Evolutionary conservation across 2,113 vertebrate genomes (phyloP), one percentile per base, ranked within the genome.

Genomic region (Sorex araneus): DNA sequence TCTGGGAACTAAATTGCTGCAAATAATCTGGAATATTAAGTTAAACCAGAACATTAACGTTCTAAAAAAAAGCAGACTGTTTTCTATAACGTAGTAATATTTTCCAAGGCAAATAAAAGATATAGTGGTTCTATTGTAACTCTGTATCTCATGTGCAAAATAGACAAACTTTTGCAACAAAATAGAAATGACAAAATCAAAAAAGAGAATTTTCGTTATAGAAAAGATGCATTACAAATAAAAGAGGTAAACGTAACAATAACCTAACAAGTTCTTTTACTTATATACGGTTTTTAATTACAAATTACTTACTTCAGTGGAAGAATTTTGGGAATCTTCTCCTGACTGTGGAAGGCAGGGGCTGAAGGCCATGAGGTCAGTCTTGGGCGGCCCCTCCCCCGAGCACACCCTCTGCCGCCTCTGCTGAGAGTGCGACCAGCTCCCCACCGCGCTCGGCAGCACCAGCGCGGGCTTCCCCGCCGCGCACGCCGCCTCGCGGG

Each of bases 401-500:
- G 88, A 89, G 25, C 90, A 94, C 74, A 97, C 34, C 79, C 76
- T 91, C 71, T 94, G 97, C 47, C 34, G 3, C 36, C 40, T 74
- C 80, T 89, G 75, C 34, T 94, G 89, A 0, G 92, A 96, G 40
- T 89, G 92, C 7, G 87, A 90, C 94, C 94, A 94, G 27, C 94
- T 95, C 12, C 89, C 89, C 13, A 54, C 94, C 5, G 93, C 95
- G 40, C 96, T 96, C 97, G 96, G 99, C 98, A 97, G 99, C 98
- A 0, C 99, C 98, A 0, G 98, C 98, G 90, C 98, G 98, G 13
- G 98, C 79, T 83, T 91, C 8, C 84, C 67, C 30, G 30, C 28
- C 30, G 67, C 67, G n/a, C 34, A 98, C 95, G 67, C 97, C 97
- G 19, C 97, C 9, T 66, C 98, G 66, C 28, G 57, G 57, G 18